Percentiles rank a stretch among this genome's conserved stretches.
These are phyloP conservation scores for Piaya cayana DNA, from an alignment of 2,113 vertebrate species.

Conservation along the genomic window DNA sequence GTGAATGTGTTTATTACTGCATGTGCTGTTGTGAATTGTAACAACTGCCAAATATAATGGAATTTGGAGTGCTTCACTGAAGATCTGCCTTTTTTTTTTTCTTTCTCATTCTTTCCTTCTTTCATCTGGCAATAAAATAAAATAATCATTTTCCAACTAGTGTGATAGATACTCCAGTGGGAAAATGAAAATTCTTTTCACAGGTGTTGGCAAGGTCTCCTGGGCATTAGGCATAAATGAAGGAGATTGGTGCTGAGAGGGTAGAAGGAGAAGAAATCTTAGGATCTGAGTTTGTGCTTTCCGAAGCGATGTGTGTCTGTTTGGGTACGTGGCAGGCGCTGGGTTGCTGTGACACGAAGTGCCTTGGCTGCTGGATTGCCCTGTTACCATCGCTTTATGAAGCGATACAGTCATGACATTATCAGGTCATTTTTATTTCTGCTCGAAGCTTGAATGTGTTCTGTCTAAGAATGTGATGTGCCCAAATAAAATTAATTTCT, in stretches of 20 bases:
- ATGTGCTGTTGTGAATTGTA: background rate
- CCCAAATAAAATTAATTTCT: background rate
- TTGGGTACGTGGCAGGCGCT: rapidly evolving
- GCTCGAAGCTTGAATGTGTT: background rate
- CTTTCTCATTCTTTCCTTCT: background rate
- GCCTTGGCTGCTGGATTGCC: rapidly evolving
- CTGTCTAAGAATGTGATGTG: background rate
- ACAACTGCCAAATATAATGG: background rate
- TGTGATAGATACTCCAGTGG: background rate
- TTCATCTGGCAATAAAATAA: background rate
- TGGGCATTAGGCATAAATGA: background rate
- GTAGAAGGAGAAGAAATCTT: background rate
- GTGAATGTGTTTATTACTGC: background rate
- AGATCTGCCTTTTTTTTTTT: background rate
- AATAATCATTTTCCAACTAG: background rate
- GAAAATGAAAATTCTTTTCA: background rate
- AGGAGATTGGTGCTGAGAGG: background rate
- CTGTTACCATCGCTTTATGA: background rate
- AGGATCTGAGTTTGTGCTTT: background rate
- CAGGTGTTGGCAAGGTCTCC: background rate
- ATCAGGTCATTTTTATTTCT: background rate
- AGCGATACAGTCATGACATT: background rate
- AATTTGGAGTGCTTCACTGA: background rate
- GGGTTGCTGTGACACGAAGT: rapidly evolving
- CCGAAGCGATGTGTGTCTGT: rapidly evolving